Conservation (phyloP, 2,113 vertebrate genomes). For the Mastomys natalensis region DNA sequence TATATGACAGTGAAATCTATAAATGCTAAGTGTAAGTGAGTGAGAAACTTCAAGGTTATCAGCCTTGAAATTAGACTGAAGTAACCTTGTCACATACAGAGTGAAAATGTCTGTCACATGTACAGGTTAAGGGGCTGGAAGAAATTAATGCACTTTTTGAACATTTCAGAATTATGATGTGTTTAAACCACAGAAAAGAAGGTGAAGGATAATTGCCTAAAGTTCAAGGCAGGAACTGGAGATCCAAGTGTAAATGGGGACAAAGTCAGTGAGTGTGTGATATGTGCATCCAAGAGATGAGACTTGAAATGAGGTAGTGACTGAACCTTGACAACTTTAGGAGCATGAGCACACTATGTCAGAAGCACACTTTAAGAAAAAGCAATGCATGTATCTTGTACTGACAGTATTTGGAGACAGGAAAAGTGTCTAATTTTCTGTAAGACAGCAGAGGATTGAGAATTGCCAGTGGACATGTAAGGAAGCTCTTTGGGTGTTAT, state of each 20-base stretch:
- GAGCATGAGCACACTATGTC: background rate
- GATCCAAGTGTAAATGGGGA: background rate
- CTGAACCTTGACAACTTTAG: background rate
- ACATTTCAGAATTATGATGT: background rate
- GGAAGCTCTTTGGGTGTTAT: background rate
- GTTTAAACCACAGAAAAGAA: background rate
- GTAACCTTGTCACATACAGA: background rate
- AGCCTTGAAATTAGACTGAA: background rate
- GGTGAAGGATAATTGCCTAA: background rate
- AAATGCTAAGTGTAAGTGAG: background rate
- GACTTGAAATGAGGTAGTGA: background rate
- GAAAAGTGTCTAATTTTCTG: background rate
- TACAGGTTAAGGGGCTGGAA: background rate
- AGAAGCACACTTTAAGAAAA: background rate
- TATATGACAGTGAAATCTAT: background rate
- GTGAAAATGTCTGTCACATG: background rate
- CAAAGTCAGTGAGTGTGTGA: background rate
- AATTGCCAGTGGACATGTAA: background rate
- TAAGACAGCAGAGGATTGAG: background rate
- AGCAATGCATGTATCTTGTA: background rate
- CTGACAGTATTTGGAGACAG: background rate
- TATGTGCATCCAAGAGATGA: background rate
- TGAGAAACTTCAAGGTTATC: background rate
- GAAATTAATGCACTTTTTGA: background rate
- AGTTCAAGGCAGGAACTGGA: background rate